These are phyloP conservation scores for Labia minor DNA, from an alignment of 2,888 invertebrate species.

Conservation along the genomic window DNA sequence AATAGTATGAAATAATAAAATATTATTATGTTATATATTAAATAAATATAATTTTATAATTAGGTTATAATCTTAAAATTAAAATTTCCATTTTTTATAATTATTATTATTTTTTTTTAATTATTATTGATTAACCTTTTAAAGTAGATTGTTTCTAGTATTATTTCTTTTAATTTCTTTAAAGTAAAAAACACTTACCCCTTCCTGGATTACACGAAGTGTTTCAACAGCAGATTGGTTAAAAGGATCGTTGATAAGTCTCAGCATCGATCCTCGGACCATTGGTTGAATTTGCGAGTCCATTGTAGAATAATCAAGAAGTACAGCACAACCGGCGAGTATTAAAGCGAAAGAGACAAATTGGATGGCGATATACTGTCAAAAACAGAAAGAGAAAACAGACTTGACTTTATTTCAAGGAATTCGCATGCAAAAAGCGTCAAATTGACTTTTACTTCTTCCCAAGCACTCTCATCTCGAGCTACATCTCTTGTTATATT, in stretches of 20 bases:
- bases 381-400: slow-evolving; percentile 29
- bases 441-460: background rate
- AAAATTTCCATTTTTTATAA: no score
- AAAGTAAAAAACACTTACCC: slow-evolving; percentile 44
- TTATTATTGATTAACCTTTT: no score
- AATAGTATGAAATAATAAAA: no score
- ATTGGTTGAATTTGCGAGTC: slow-evolving; percentile 70
- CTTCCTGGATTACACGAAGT: slow-evolving; percentile 72
- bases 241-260: slow-evolving; percentile 59
- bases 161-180: background rate
- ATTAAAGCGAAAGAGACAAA: slow-evolving; percentile 58
- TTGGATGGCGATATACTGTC: slow-evolving; percentile 64
- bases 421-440: no score
- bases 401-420: background rate
- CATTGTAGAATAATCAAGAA: slow-evolving; percentile 68
- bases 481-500: background rate
- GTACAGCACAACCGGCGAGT: slow-evolving; percentile 60
- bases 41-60: no score
- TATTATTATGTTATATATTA: no score
- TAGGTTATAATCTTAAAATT: no score
- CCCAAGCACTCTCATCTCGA: background rate
- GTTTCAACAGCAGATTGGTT: slow-evolving; percentile 55
- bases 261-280: slow-evolving; percentile 55
- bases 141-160: no score
- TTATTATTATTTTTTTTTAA: no score